Conservation (phyloP, 2,797 vertebrate species). For the Syndactyla subalaris region DNA sequence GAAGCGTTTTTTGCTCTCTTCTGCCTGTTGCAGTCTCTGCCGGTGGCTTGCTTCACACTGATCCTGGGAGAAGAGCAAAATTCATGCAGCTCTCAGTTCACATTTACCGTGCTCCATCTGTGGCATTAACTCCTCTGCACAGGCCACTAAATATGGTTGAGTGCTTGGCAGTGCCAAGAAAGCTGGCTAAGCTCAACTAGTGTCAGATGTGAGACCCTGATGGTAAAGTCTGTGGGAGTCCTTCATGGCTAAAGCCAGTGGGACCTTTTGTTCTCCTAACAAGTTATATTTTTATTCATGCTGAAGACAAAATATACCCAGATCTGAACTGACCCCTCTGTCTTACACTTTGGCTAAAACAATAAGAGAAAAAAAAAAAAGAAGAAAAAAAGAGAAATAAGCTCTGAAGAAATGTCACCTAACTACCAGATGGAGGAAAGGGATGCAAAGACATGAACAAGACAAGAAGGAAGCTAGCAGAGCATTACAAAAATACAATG, state of each 20-base stretch:
- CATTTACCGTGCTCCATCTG: background rate
- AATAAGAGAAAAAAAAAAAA: background rate
- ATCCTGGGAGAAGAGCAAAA: conserved; percentile 79
- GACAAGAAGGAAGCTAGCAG: background rate
- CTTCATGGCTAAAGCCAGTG: background rate
- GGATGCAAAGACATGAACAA: background rate
- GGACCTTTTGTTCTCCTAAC: background rate
- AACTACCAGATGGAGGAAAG: background rate
- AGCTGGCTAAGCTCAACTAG: background rate
- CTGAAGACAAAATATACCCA: background rate
- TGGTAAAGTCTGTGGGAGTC: background rate
- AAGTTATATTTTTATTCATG: background rate
- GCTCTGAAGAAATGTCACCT: background rate
- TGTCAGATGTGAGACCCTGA: background rate
- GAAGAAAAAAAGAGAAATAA: background rate
- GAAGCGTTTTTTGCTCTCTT: conserved; percentile 76
- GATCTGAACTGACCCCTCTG: background rate
- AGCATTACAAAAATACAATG: background rate
- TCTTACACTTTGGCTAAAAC: background rate
- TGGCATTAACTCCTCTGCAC: background rate
- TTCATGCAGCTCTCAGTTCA: background rate
- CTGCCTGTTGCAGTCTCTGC: conserved; percentile 79
- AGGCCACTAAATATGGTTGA: background rate
- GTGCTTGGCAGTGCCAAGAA: background rate
- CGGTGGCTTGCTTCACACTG: conserved; percentile 85